Percentiles rank a stretch among this genome's conserved stretches.
These are phyloP conservation scores for Platichthys flesus DNA, from an alignment of 2,113 vertebrate species.

Conservation along the genomic window DNA sequence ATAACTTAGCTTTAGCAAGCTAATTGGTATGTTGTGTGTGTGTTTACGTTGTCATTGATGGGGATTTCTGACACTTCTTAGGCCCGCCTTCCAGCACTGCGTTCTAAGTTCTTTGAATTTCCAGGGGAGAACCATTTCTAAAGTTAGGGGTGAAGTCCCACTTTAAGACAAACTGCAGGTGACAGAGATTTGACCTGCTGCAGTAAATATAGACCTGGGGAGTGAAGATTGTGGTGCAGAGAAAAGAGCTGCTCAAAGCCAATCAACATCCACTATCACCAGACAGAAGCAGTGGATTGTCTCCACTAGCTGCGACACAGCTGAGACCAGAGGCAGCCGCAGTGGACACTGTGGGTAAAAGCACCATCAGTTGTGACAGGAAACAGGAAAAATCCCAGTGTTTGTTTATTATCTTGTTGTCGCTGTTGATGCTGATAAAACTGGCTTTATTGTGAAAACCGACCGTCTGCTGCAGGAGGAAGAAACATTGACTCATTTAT, in stretches of 20 bases:
- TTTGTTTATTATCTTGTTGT: neutral
- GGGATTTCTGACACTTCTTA: too few species aligned
- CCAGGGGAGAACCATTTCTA: too few species aligned
- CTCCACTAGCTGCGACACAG: neutral
- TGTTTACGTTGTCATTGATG: too few species aligned
- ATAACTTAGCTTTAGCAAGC: too few species aligned
- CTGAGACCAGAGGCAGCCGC: neutral
- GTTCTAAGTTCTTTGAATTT: too few species aligned
- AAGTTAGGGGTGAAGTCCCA: too few species aligned
- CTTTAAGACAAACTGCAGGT: too few species aligned
- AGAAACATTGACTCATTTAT: conserved; percentile 4
- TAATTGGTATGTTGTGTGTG: too few species aligned
- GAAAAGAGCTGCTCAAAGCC: neutral
- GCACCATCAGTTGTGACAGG: neutral
- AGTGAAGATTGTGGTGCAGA: neutral
- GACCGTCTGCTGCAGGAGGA: neutral
- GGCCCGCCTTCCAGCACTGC: too few species aligned
- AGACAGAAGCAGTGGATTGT: neutral
- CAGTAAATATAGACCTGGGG: neutral
- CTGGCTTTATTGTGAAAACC: conserved; percentile 1
- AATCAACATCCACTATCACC: neutral
- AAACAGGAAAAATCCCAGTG: neutral
- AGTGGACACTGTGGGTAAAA: neutral
- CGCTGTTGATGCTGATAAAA: neutral
- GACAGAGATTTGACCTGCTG: neutral